Conservation (phyloP, 2,888 invertebrate genomes). For the Eilema depressum region DNA sequence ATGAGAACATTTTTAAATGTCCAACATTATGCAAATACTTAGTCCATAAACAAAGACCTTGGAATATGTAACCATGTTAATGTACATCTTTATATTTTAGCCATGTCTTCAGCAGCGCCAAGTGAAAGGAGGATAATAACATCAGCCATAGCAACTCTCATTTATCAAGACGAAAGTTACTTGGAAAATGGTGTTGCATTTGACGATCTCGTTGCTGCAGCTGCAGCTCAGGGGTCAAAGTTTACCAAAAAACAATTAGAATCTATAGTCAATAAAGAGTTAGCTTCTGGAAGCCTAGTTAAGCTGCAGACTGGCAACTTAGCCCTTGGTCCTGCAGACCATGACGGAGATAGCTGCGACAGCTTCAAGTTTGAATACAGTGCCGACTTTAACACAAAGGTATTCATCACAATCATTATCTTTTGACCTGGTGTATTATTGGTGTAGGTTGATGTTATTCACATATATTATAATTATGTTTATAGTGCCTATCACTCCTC, state of each 20-base stretch:
- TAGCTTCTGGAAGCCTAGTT: conserved; percentile 89
- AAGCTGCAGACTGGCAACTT: conserved; percentile 90
- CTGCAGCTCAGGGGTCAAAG: conserved; percentile 88
- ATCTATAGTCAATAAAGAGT: conserved; percentile 90
- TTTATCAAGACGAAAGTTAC: conserved; percentile 91
- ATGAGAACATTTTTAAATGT: background rate
- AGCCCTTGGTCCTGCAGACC: conserved; percentile 88
- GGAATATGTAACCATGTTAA: background rate
- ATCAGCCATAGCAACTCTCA: conserved; percentile 90
- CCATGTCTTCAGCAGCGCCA: conserved; percentile 79
- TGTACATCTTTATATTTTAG: conserved; percentile 51
- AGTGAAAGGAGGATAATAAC: conserved; percentile 87
- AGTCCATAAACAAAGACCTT: background rate
- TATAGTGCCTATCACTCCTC: no score
- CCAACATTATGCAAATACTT: background rate
- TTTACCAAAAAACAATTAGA: conserved; percentile 89
- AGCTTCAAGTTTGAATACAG: conserved; percentile 82
- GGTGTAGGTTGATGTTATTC: no score
- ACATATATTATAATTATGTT: background rate
- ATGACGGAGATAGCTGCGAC: conserved; percentile 86
- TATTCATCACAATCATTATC: conserved; percentile 50
- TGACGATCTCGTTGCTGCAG: conserved; percentile 88
- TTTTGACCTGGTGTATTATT: background rate
- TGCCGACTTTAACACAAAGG: conserved; percentile 79
- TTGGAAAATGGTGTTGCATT: conserved; percentile 91